These are phyloP conservation scores for Trissolcus japonicus DNA, from an alignment of 2,888 invertebrate genomes.

Conservation along the genomic window DNA sequence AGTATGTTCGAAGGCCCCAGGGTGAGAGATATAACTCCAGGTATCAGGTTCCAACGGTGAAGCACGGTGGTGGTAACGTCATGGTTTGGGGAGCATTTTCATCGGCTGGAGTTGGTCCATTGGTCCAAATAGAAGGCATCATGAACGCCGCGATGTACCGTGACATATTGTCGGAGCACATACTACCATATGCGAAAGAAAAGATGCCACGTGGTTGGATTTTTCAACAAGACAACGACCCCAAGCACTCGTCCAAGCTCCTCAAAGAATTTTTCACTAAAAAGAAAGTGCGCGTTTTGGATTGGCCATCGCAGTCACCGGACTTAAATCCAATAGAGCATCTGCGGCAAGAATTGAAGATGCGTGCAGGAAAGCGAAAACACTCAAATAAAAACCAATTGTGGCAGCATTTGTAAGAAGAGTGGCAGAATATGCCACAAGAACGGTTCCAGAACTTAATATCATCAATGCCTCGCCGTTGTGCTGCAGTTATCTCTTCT, in stretches of 20 bases:
- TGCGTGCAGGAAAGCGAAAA: conserved; percentile 18
- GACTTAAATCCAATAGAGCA: conserved; percentile 22
- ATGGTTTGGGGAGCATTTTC: conserved; percentile 24
- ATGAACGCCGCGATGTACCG: conserved; percentile 22
- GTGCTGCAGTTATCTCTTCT: conserved; percentile 32
- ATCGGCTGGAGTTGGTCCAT: conserved; percentile 9
- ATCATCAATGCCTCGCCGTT: conserved; percentile 24
- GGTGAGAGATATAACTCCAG: conserved; percentile 11
- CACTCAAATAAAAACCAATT: conserved; percentile 28
- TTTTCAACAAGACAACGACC: conserved; percentile 31
- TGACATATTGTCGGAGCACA: conserved; percentile 16
- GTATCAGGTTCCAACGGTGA: conserved; percentile 25
- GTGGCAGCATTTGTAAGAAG: conserved; percentile 21
- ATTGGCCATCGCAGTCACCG: conserved; percentile 22
- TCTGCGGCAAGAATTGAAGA: conserved; percentile 25
- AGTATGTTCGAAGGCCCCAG: too few relatives aligned
- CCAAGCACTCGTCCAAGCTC: conserved; percentile 23
- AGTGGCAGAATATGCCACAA: conserved; percentile 32
- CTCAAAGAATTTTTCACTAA: conserved; percentile 23
- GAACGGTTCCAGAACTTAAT: conserved; percentile 22
- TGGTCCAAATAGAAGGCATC: conserved; percentile 14
- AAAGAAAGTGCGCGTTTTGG: conserved; percentile 29
- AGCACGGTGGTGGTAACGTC: conserved; percentile 12
- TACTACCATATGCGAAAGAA: conserved; percentile 19
- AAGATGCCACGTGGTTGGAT: conserved; percentile 26